phyloP scores from a whole-genome alignment of 2,888 invertebrate genomes.

The Copidosoma aretas region DNA sequence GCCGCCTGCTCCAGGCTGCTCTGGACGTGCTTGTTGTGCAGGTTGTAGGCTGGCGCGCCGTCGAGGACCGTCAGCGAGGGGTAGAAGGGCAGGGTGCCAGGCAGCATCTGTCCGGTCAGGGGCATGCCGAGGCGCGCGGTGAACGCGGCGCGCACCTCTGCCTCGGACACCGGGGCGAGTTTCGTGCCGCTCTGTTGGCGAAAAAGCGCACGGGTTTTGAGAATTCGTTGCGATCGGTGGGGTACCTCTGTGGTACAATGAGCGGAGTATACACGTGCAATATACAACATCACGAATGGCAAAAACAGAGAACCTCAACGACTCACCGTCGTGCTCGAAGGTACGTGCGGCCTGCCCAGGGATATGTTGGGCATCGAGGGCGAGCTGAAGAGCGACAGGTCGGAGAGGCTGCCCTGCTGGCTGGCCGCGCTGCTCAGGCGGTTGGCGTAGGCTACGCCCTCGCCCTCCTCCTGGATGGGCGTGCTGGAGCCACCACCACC shows the following conservation, averaged over 20 bases:
- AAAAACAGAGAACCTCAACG: too few species aligned
- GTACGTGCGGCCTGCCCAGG: conserved; percentile 79
- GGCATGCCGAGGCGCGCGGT: conserved; percentile 73
- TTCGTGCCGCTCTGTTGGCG: conserved; percentile 62
- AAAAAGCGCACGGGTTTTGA: background rate
- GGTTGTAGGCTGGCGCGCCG: conserved; percentile 56
- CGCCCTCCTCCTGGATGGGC: conserved; percentile 84
- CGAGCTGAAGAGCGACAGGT: conserved; percentile 86
- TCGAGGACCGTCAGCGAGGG: conserved; percentile 70
- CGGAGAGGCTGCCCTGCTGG: conserved; percentile 73
- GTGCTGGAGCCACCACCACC: conserved; percentile 71
- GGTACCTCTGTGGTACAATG: too few species aligned
- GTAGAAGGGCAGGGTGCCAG: conserved; percentile 75
- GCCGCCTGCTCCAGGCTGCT: conserved; percentile 61
- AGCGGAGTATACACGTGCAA: too few species aligned
- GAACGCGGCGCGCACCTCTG: conserved; percentile 77
- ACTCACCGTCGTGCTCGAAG: conserved; percentile 61
- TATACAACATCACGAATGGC: too few species aligned
- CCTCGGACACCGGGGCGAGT: conserved; percentile 74
- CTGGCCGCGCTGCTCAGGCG: conserved; percentile 65
- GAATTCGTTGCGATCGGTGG: background rate
- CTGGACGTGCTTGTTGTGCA: conserved; percentile 39
- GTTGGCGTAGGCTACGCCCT: conserved; percentile 69
- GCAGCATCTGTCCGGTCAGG: conserved; percentile 71
- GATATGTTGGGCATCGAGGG: conserved; percentile 98